Base-by-base conservation (phyloP, 2,888 invertebrate species). In the Erannis defoliaria region DNA sequence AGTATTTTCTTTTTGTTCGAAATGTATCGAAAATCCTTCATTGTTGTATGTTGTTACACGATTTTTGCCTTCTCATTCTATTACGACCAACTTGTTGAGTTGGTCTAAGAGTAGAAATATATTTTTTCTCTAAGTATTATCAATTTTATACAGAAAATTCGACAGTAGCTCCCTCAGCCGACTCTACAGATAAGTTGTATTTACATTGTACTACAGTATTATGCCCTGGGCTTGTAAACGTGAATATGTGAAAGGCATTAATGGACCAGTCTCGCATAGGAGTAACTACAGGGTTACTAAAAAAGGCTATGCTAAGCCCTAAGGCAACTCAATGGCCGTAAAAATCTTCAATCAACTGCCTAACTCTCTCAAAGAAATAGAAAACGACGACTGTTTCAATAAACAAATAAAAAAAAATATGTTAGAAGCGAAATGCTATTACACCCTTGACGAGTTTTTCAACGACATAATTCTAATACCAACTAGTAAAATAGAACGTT, bases 211-310 rank as follows among this genome's bases (percentile, higher is more conserved):
- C 33, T 29, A 45, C 49, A 10, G 26, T 35, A 35, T 33, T 54
- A 33, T 40, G 19, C 48, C 42, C 21, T 12, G 35, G 37, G 38
- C 38, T 21, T 9, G 14, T 9, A n/a, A 21, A 18, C n/a, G n/a
- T 31, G 29, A 33, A 40, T 46, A 23, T 48, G 45, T 38, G 46
- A 59, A 53, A 29, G 45, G 33, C 29, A 14, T 23, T 46, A 58
- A 40, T 45, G 43, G 51, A n/a, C 55, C 16, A 45, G 37, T 45
- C 37, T 18, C 31, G 35, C 43, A 35, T 57, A 6, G 43, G 14
- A 42, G 42, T 19, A 19, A 16, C 14, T 21, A 12, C 1, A 2
- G 10, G 43, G 23, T 23, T 26, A 45, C 2, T 3, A 26, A 45
- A 26, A 16, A 26, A 2, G 2, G n/a, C 6, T 45, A 26, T 9